phyloP scores from a whole-genome alignment of 2,888 invertebrate genomes.

The Notodonta dromedarius region DNA sequence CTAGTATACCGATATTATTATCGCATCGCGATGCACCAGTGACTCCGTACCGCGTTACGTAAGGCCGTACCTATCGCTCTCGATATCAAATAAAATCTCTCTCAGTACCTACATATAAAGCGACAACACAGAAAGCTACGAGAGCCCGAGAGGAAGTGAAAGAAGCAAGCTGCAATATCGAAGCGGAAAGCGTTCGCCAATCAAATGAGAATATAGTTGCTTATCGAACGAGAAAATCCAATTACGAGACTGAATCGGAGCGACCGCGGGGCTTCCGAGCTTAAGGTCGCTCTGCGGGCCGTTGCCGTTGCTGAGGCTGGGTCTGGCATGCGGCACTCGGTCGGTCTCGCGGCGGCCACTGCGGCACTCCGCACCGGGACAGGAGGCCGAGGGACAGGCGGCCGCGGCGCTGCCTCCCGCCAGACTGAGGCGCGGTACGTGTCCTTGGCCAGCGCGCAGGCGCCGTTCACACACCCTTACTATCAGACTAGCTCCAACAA shows the following conservation, averaged over 20 bases:
- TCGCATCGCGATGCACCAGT: conserved; percentile 68
- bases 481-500: conserved; percentile 65
- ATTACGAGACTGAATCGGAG: conserved; percentile 83
- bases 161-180: conserved; percentile 76
- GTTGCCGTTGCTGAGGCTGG: conserved; percentile 59
- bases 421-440: conserved; percentile 78
- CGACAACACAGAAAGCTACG: conserved; percentile 70
- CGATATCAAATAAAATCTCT: conserved; percentile 50
- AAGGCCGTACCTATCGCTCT: conserved; percentile 54
- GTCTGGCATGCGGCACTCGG: conserved; percentile 70
- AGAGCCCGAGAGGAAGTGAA: conserved; percentile 60
- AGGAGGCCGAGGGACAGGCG: conserved; percentile 56
- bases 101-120: conserved; percentile 63
- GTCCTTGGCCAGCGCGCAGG: conserved; percentile 78
- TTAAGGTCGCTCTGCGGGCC: conserved; percentile 73
- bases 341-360: conserved; percentile 66
- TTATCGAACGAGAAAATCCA: conserved; percentile 81
- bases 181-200: conserved; percentile 80
- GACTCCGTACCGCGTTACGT: conserved; percentile 70
- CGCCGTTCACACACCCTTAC: conserved; percentile 67
- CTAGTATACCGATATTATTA: conserved; percentile 55
- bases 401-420: conserved; percentile 73
- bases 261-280: conserved; percentile 77
- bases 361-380: conserved; percentile 71
- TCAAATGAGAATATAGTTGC: conserved; percentile 76